These are phyloP conservation scores for Chelonia mydas DNA, from an alignment of 2,797 vertebrate genomes.

Conservation along the genomic window DNA sequence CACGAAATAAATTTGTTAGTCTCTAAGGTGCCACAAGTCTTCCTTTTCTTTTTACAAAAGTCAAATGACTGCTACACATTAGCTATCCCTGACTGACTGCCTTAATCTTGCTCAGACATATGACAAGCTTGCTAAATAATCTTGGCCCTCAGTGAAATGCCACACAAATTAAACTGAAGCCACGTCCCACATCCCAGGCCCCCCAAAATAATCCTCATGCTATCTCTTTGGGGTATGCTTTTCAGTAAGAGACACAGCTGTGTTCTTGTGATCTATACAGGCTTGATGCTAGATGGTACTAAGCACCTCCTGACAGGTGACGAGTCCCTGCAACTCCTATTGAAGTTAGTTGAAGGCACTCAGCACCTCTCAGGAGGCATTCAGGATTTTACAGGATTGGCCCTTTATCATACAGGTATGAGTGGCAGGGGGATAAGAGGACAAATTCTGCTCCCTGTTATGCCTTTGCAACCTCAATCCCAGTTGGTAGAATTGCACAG, in stretches of 20 bases:
- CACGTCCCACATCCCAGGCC: rapidly evolving
- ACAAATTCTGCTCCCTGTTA: not conserved
- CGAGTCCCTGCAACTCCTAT: rapidly evolving
- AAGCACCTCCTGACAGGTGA: rapidly evolving
- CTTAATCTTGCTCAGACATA: constrained; percentile 34
- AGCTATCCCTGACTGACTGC: constrained; percentile 58
- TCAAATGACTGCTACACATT: not conserved
- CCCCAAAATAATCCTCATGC: not conserved
- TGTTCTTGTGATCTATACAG: not conserved
- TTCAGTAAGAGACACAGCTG: not conserved
- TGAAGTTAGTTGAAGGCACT: not conserved
- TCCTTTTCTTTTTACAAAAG: too few species aligned
- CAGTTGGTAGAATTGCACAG: not conserved
- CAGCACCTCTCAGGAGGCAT: not conserved
- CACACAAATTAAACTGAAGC: not conserved
- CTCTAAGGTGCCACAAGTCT: too few species aligned
- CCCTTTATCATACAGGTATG: not conserved
- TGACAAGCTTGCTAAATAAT: not conserved
- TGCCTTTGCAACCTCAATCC: rapidly evolving
- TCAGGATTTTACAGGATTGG: rapidly evolving
- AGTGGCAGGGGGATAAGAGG: not conserved
- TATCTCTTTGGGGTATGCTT: not conserved
- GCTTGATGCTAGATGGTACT: not conserved
- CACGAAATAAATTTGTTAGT: too few species aligned
- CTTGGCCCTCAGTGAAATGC: not conserved